Base-by-base conservation (phyloP, 2,888 invertebrate genomes). In the Epirrhoe alternata region DNA sequence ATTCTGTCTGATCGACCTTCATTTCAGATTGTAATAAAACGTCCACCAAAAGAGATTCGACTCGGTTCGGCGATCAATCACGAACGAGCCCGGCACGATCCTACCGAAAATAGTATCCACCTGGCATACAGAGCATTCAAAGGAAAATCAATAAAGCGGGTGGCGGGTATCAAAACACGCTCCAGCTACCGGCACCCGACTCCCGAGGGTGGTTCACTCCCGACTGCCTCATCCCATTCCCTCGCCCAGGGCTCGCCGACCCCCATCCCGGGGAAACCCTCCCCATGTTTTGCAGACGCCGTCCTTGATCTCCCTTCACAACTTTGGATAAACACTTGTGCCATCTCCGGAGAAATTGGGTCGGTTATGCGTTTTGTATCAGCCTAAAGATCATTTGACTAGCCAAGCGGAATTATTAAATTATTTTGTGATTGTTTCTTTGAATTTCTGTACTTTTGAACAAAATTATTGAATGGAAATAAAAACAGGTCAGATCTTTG, bases 211-310 rank as follows among this genome's bases (percentile, higher is more conserved):
- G 24, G 12, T 12, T 3, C 12, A 12, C 38, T 47, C 86, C 79
- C 54, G 72, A 75, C 71, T 74, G 77, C 76, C 77, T 73, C 75
- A 78, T 76, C 80, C 77, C 74, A 71, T 47, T 83, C 82, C 73
- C 79, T 75, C 79, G 24, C 57, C 85, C 80, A 74, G 69, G 72
- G 64, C 57, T 73, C 74, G 38, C 52, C 74, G 14, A 6, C 55
- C 84, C 83, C 83, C 88, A 89, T 88, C 90, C 91, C 90, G 90
- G 91, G 93, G 89, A 90, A 90, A 92, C 87, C 88, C 91, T 86
- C 87, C 90, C 92, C 88, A 85, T 90, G 90, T 91, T 92, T 91
- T 90, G 91, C 92, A 93, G 93, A 93, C 93, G 82, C 88, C 92
- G 93, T 89, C 93, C 93, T 93, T 93, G 93, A 93, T 92, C 88